Conservation (phyloP, 2,888 invertebrate genomes). For the Eristalinus aeneus region DNA sequence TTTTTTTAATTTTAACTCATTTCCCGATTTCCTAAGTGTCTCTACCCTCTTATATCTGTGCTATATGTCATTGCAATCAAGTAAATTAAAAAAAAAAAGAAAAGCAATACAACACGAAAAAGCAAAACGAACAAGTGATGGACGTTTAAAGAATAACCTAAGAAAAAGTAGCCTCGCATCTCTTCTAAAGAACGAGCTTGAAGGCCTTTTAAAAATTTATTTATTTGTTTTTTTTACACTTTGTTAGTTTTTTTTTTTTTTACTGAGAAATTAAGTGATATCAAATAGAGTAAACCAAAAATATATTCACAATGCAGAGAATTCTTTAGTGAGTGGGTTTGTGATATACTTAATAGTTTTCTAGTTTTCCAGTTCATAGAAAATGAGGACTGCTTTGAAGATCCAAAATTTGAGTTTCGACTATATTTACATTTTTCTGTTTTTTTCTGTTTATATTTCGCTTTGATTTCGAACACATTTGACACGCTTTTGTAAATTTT, state of each 20-base stretch:
- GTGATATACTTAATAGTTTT: not conserved
- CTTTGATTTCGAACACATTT: not conserved
- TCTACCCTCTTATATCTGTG: constrained; percentile 29
- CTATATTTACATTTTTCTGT: not conserved
- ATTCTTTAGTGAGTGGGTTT: constrained; percentile 54
- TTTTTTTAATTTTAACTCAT: not conserved
- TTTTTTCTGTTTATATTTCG: not conserved
- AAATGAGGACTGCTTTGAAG: not conserved
- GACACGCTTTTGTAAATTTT: constrained; percentile 1
- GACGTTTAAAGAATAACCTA: not conserved
- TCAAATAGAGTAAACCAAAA: not conserved
- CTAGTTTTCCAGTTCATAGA: constrained; percentile 13
- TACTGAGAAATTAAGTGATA: not conserved
- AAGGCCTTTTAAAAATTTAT: not conserved
- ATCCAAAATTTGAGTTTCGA: not conserved
- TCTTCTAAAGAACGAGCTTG: not conserved
- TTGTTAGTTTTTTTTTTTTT: not conserved
- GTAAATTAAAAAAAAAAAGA: not conserved
- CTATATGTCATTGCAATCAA: constrained; percentile 19
- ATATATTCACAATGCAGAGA: constrained; percentile 48
- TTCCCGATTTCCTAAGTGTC: not conserved
- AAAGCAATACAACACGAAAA: not conserved
- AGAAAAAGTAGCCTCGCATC: constrained; percentile 9
- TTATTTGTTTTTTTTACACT: not conserved
- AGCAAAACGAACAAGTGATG: constrained; percentile 10